Conservation (phyloP, 2,797 vertebrate species). For the Gymnothorax javanicus region DNA sequence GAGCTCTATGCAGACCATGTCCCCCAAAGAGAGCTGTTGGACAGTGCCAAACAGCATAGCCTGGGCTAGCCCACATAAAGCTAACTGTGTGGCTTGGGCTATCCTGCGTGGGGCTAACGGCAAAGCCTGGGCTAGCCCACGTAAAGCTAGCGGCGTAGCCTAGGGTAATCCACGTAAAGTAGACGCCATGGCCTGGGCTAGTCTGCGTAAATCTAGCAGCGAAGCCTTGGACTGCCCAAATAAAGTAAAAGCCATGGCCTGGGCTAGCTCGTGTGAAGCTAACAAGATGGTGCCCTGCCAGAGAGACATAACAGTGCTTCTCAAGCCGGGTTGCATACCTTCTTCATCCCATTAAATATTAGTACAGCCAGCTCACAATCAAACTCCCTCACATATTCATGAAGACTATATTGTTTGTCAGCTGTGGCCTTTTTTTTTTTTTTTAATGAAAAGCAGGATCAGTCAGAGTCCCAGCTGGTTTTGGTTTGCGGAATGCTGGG, state of each 20-base stretch:
- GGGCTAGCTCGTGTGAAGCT: background rate
- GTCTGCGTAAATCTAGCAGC: constrained; percentile 46
- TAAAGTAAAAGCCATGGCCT: background rate
- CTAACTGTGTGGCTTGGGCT: no score
- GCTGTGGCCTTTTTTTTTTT: constrained; percentile 62
- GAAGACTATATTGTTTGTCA: constrained; percentile 64
- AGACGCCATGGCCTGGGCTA: no score
- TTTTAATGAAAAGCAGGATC: constrained; percentile 69
- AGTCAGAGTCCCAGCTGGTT: constrained; percentile 60
- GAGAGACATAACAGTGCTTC: constrained; percentile 45
- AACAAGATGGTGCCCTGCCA: constrained; percentile 9
- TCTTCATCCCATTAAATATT: constrained; percentile 69
- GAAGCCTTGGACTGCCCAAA: background rate
- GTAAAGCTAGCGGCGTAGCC: no score
- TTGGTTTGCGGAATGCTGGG: constrained; percentile 59
- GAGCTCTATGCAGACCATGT: constrained; percentile 62
- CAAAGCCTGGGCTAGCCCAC: no score
- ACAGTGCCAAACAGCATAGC: no score
- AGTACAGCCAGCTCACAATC: constrained; percentile 55
- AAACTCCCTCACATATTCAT: constrained; percentile 68
- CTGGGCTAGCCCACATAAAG: no score
- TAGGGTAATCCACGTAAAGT: no score
- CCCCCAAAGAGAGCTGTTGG: constrained; percentile 60
- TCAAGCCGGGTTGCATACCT: constrained; percentile 32
- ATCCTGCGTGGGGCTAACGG: no score